These are phyloP conservation scores for Cyclura pinguis DNA, from an alignment of 2,797 vertebrate species.

Conservation along the genomic window DNA sequence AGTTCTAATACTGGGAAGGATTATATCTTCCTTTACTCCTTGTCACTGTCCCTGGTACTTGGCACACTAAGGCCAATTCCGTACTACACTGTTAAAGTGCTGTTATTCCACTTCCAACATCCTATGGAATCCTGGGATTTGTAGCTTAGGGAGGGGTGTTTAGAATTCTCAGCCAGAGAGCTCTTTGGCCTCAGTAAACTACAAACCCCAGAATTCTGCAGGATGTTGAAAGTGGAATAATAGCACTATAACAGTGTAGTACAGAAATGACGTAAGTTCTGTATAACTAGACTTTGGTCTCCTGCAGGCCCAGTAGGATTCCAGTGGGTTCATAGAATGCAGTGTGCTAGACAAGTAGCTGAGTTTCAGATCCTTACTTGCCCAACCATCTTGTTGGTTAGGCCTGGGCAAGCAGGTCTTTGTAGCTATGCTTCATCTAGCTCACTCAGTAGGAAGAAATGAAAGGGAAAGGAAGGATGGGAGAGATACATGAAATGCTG, in stretches of 20 bases:
- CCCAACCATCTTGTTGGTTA: background rate
- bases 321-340: no score
- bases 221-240: no score
- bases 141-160: no score
- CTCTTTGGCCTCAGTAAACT: no score
- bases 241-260: no score
- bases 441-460: background rate
- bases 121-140: no score
- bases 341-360: no score
- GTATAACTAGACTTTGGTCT: background rate
- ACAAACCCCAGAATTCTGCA: no score
- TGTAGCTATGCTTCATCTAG: background rate
- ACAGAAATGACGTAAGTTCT: background rate
- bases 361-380: background rate
- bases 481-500: background rate
- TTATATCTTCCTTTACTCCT: background rate
- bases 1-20: background rate
- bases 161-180: no score
- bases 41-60: background rate
- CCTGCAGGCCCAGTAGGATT: background rate
- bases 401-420: background rate
- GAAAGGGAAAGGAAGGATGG: background rate
- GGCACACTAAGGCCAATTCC: background rate
- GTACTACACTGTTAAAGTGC: no score
- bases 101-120: no score